phyloP scores from a whole-genome alignment of 2,113 vertebrate genomes.

The Laticauda laticaudata region DNA sequence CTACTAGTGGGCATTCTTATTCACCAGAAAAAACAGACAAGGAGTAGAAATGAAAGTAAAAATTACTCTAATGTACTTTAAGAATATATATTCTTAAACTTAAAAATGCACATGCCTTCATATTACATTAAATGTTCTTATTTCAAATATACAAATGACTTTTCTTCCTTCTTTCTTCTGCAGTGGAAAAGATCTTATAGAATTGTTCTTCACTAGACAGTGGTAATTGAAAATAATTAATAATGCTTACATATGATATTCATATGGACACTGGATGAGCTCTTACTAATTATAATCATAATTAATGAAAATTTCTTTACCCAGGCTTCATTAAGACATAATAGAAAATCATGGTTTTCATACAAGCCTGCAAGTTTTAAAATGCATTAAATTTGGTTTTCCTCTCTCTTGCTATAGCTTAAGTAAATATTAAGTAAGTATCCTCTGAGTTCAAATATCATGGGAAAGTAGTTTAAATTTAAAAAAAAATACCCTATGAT shows the following conservation, averaged over 20 bases:
- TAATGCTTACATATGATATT: not conserved
- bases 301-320: not conserved
- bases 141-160: not conserved
- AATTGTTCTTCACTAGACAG: not conserved
- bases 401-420: not conserved
- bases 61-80: not conserved
- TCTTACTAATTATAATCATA: not conserved
- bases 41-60: not conserved
- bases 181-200: not conserved
- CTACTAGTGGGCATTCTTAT: not conserved
- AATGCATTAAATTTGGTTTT: not conserved
- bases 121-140: not conserved
- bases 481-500: not conserved
- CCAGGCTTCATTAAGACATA: not conserved
- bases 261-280: not conserved
- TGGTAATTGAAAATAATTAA: not conserved
- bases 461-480: not conserved
- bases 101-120: not conserved
- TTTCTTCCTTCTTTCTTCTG: not conserved
- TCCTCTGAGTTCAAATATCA: not conserved
- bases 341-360: not conserved
- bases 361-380: not conserved
- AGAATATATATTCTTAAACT: not conserved
- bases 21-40: not conserved
- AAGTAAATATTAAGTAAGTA: no score